These are phyloP conservation scores for Deroplatys truncata DNA, from an alignment of 2,888 invertebrate species.

Conservation along the genomic window DNA sequence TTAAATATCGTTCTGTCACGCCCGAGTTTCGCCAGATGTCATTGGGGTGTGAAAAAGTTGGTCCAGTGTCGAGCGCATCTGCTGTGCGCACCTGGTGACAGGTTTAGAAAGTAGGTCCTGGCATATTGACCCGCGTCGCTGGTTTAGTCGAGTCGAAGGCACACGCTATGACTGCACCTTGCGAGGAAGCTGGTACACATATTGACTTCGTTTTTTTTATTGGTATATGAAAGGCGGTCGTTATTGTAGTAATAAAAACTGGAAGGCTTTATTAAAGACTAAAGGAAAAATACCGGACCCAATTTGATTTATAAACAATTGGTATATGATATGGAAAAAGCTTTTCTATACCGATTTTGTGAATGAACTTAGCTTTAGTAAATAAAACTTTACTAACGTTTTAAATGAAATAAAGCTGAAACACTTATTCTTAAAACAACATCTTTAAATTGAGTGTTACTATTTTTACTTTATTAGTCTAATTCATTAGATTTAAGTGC, in stretches of 20 bases:
- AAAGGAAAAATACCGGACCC: no score
- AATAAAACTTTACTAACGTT: no score
- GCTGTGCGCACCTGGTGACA: conserved; percentile 2
- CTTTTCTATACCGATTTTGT: no score
- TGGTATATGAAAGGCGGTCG: not conserved
- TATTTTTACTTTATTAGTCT: no score
- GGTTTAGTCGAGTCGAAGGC: not conserved
- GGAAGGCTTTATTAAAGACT: not conserved
- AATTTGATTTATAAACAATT: no score
- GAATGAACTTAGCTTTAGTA: no score
- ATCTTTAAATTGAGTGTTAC: no score
- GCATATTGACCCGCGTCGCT: not conserved
- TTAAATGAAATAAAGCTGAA: no score
- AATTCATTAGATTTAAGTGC: no score
- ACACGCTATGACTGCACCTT: not conserved
- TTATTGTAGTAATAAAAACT: not conserved
- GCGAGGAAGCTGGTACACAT: not conserved
- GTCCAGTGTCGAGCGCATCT: not conserved
- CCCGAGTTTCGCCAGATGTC: conserved; percentile 1
- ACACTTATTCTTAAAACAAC: no score
- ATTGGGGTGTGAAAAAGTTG: not conserved
- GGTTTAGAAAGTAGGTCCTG: conserved; percentile 11
- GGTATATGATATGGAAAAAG: no score
- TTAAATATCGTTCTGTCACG: not conserved
- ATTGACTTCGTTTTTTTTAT: not conserved